Evolutionary conservation across 2,797 vertebrate species (phyloP).

Genomic region (Hapalemur alaotrensis): DNA sequence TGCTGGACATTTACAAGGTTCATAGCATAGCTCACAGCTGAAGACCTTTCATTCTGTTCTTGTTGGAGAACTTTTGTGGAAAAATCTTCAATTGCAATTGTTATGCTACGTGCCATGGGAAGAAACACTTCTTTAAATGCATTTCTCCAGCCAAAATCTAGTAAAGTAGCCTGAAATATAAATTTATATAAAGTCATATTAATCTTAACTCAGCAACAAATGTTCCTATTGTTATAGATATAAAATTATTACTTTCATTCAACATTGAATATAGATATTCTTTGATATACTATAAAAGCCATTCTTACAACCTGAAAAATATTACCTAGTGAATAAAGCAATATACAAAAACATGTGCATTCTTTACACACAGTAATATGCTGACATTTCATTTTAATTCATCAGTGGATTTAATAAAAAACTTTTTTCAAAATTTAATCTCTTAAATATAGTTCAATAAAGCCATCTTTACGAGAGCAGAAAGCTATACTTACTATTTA

Average conservation of each 20-base stretch:
- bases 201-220: constrained; percentile 43
- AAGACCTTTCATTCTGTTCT: constrained; percentile 87
- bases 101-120: constrained; percentile 91
- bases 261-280: constrained; percentile 40
- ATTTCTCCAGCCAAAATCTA: constrained; percentile 94
- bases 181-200: constrained; percentile 62
- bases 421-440: constrained; percentile 71
- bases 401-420: constrained; percentile 61
- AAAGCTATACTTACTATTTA: constrained; percentile 64
- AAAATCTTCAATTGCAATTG: constrained; percentile 90
- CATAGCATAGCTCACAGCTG: constrained; percentile 80
- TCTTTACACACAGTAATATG: constrained; percentile 66
- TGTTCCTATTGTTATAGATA: constrained; percentile 53
- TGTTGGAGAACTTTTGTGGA: constrained; percentile 89
- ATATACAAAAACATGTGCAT: constrained; percentile 61
- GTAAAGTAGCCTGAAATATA: constrained; percentile 85
- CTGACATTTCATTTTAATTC: constrained; percentile 67
- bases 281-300: constrained; percentile 50
- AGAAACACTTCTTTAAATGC: constrained; percentile 90
- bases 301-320: constrained; percentile 64
- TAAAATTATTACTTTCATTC: constrained; percentile 53
- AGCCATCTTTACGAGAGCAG: constrained; percentile 56
- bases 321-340: constrained; percentile 44
- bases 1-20: constrained; percentile 78
- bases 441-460: constrained; percentile 71